Percentiles rank a stretch among this genome's conserved stretches.
Evolutionary conservation across 2,797 vertebrate species (phyloP).

Genomic region (Enteromius anoplus): DNA sequence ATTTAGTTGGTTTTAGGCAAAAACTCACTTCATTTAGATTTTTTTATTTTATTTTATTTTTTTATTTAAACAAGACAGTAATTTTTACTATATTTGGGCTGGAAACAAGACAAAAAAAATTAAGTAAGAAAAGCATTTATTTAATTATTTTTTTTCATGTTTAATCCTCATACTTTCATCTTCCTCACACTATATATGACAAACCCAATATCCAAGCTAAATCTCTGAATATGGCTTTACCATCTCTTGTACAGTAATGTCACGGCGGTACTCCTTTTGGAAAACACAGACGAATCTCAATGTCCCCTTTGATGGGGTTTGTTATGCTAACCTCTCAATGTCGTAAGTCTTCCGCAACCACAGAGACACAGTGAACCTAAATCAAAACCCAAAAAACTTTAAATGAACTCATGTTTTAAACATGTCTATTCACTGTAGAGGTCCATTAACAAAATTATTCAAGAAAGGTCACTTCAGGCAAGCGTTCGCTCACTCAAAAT

Average conservation of each 20-base stretch:
- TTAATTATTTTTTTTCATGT: too few species aligned
- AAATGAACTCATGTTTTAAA: constrained; percentile 40
- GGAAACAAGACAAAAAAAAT: too few species aligned
- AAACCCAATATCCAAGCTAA: constrained; percentile 30
- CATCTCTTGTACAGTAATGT: constrained; percentile 52
- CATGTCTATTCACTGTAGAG: constrained; percentile 2
- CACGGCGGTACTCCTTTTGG: constrained; percentile 34
- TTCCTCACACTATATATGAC: background rate
- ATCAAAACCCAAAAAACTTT: constrained; percentile 53
- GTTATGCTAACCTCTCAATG: constrained; percentile 59
- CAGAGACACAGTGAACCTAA: constrained; percentile 41
- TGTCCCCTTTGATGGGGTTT: constrained; percentile 54
- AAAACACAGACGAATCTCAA: constrained; percentile 49
- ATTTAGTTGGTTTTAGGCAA: too few species aligned
- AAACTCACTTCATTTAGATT: too few species aligned
- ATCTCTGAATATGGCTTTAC: constrained; percentile 54
- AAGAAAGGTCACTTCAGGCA: constrained; percentile 33
- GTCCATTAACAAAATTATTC: constrained; percentile 34
- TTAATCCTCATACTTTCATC: background rate
- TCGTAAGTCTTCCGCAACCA: constrained; percentile 57
- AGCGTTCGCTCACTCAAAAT: constrained; percentile 1
- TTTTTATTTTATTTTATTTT: too few species aligned
- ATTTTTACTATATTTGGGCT: too few species aligned
- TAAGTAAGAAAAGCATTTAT: too few species aligned
- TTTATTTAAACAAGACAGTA: too few species aligned